Conservation (phyloP, 1,140 invertebrate species). For the Hycleus phaleratus region DNA sequence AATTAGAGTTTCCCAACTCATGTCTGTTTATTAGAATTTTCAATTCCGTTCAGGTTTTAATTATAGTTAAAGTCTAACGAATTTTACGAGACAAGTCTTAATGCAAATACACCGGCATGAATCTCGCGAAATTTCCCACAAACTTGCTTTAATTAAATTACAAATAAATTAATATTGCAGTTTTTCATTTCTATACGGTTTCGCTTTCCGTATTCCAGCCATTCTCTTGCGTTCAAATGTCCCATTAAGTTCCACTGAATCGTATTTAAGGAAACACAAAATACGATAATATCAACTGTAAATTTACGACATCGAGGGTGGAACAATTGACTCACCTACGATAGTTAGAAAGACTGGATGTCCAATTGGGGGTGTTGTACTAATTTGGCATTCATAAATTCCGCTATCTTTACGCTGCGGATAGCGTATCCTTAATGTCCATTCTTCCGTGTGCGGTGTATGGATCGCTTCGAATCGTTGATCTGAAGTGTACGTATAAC, state of each 20-base stretch:
- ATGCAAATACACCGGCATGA: constrained; percentile 12
- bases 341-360: constrained; percentile 68
- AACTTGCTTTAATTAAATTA: constrained; percentile 14
- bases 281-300: no score
- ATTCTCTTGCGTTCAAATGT: no score
- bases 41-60: constrained; percentile 13
- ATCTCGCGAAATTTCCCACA: not conserved
- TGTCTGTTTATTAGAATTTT: constrained; percentile 7
- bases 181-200: not conserved
- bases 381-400: constrained; percentile 81
- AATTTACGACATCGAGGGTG: no score
- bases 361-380: constrained; percentile 75
- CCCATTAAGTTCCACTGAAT: no score
- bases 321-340: constrained; percentile 58
- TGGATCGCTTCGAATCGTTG: constrained; percentile 73
- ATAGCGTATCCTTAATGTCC: constrained; percentile 67
- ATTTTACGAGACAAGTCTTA: constrained; percentile 23
- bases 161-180: constrained; percentile 12
- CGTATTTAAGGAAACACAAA: no score
- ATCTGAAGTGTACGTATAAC: constrained; percentile 81
- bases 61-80: constrained; percentile 6
- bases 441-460: constrained; percentile 66
- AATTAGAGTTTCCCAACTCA: no score
- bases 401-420: constrained; percentile 71
- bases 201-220: no score